Evolutionary conservation across 2,888 invertebrate genomes (phyloP), one percentile per base, ranked within the genome.

Genomic region (Ommatoiulus sabulosus): DNA sequence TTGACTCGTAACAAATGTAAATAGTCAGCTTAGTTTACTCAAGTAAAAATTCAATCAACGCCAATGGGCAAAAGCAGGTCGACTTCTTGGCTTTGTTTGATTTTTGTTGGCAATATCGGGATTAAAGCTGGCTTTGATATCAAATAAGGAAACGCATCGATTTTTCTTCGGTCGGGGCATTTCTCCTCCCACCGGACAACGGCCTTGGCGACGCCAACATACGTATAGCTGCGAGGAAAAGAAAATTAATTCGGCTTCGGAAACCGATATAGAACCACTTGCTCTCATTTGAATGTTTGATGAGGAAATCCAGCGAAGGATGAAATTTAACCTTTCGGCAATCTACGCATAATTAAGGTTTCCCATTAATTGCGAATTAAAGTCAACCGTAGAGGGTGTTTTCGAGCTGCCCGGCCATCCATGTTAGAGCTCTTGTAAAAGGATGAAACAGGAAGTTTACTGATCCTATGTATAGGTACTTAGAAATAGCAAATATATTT

Each of bases 21-120:
- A 72, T 72, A 72, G 72, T 72, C 72, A 24, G 72, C 72, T 24
- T 10, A n/a, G 72, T 72, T 72, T 72, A 72, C 72, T 72, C 72
- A 72, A 72, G 72, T 72, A 72, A 72, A 72, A 72, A 72, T 72
- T 72, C 72, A 72, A 72, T 72, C 72, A 72, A 72, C 72, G 72
- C 72, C 72, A 24, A 24, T 72, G 72, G 72, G 72, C 72, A 72
- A 72, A 72, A 24, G 72, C 72, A 72, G 24, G 72, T 72, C 24
- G 72, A 72, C 72, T 72, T 72, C 72, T 72, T 72, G 72, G 72
- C 8, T 72, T 72, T 72, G 72, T 72, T 72, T 72, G 72, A 72
- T 72, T 24, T 72, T 72, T 72, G 72, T 72, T 72, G 72, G 24
- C 72, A 24, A 24, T 24, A 72, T 72, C 24, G 24, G 72, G 24